phyloP scores from a whole-genome alignment of 2,888 invertebrate species.

The Hetaerina titia region DNA sequence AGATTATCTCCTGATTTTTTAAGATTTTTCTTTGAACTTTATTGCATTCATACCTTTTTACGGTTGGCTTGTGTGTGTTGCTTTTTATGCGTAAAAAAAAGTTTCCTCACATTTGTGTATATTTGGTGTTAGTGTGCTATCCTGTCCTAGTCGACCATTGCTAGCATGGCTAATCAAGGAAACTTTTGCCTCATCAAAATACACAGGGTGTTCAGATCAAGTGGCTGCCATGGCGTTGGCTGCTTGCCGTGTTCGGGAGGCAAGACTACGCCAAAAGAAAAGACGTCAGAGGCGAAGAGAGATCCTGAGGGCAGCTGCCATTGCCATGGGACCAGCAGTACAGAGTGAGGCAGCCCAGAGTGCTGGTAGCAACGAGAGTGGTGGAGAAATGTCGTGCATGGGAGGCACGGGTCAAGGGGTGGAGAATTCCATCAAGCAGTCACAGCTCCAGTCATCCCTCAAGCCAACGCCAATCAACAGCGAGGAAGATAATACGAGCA shows the following conservation, averaged over 20 bases:
- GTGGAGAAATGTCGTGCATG: conserved; percentile 31
- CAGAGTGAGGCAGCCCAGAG: conserved; percentile 35
- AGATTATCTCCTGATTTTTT: no score
- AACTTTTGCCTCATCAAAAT: not conserved
- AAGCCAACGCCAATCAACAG: conserved; percentile 50
- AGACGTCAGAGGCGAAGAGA: conserved; percentile 47
- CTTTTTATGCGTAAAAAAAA: not conserved
- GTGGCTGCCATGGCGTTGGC: conserved; percentile 57
- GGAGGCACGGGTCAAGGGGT: not conserved
- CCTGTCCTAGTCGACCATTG: no score
- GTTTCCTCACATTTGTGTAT: no score
- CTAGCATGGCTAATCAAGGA: not conserved
- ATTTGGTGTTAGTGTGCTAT: no score
- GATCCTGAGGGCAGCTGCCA: conserved; percentile 44
- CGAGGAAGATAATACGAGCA: conserved; percentile 58
- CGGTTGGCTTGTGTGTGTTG: no score
- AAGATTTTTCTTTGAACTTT: no score
- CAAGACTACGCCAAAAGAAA: conserved; percentile 53
- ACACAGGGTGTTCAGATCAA: conserved; percentile 45
- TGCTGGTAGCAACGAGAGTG: conserved; percentile 54
- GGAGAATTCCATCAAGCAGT: not conserved
- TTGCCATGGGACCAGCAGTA: not conserved
- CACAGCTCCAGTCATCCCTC: not conserved
- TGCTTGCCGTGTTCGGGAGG: conserved; percentile 50
- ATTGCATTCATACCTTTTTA: no score